A percentile compares a stretch with the other conserved stretches of the same genome.
Conservation (phyloP, 2,113 vertebrate species). For the Jacana jacana region DNA sequence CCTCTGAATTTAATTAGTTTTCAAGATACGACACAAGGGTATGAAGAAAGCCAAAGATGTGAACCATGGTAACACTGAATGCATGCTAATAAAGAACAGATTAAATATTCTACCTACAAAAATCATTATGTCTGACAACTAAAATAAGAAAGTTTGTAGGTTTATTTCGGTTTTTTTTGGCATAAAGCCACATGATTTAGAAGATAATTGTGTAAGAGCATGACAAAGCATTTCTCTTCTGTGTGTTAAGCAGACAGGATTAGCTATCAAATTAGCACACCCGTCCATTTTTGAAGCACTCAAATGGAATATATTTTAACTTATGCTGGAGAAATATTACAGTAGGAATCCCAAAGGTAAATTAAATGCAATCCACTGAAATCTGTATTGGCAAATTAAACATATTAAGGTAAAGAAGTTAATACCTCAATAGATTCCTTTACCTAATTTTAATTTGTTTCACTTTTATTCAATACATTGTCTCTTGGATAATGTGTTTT, state of each 20-base stretch:
- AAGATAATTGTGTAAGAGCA: not conserved
- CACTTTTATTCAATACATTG: not conserved
- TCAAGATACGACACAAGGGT: not conserved
- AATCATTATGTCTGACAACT: not conserved
- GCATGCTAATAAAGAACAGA: not conserved
- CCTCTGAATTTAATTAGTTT: not conserved
- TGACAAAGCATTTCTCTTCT: not conserved
- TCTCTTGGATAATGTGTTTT: not conserved
- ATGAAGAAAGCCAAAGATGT: not conserved
- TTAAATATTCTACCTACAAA: not conserved
- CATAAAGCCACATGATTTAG: not conserved
- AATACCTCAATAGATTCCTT: not conserved
- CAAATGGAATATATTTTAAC: not conserved
- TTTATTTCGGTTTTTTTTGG: too few species aligned
- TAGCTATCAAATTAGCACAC: not conserved
- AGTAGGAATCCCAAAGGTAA: not conserved
- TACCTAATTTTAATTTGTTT: not conserved
- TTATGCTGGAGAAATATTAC: not conserved
- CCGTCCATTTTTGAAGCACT: not conserved
- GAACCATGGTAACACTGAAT: not conserved
- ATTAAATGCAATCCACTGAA: not conserved
- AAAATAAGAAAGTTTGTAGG: not conserved
- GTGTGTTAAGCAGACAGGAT: not conserved
- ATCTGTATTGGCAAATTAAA: not conserved
- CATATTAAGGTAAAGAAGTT: not conserved